Base-by-base conservation (phyloP, 2,797 vertebrate species). In the Rachycentron canadum region DNA sequence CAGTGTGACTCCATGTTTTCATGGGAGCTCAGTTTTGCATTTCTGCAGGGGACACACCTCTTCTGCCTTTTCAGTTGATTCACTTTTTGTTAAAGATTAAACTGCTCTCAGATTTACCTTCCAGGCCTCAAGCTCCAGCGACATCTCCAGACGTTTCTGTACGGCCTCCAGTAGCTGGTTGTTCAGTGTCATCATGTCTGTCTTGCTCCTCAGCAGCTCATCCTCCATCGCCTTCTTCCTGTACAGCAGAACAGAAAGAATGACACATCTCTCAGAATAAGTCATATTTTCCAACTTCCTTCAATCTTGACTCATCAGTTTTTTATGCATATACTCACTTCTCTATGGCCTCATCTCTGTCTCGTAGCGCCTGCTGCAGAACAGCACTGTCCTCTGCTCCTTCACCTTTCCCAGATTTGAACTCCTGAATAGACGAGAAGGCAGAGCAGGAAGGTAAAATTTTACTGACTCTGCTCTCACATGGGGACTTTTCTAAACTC, bases 161-260 rank as follows among this genome's bases (percentile, higher is more conserved):
- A 95, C 92, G 1, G 95, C 95, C 69, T 96, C 95, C 86, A 97
- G 91, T 79, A 97, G 92, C 84, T 96, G 95, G 73, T 96, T 95
- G 90, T 96, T 96, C 60, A 96, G 88, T 4, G 9, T n/a, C 83
- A 90, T 95, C 86, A 96, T 41, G 81, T 95, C 95, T 0, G 94
- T 95, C 77, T 94, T 95, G 62, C 95, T 96, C 19, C 76, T 83
- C 53, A 95, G 91, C 58, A 97, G 93, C 82, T 97, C 96, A 0
- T 86, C 83, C 87, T 97, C 96, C 95, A 97, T 94, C 0, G 94
- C 95, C 70, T 78, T 94, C 86, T 97, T 97, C 89, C 96, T 97
- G 79, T 32, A 32, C 4, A 7, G 52, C 65, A 17, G 58, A 71
- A 76, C 60, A 72, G 52, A 82, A 70, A 72, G 6, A 69, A 69